Conservation (phyloP, 1,140 invertebrate genomes). For the Cotesia typhae region DNA sequence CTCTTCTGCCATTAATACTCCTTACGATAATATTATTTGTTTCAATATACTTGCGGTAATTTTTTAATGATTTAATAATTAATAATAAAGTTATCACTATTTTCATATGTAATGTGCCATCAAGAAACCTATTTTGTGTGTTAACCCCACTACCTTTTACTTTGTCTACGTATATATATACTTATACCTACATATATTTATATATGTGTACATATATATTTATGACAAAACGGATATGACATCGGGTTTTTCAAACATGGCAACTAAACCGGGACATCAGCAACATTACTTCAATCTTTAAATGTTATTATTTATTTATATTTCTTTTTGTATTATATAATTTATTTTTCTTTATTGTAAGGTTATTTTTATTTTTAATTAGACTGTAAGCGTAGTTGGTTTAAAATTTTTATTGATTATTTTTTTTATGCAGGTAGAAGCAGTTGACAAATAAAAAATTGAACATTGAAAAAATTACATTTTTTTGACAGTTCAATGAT, state of each 20-base stretch:
- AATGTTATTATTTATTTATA: too few relatives aligned
- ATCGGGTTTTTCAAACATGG: slow-evolving; percentile 56
- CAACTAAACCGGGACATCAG: slow-evolving; percentile 31
- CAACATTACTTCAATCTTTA: too few relatives aligned
- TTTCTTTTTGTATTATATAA: too few relatives aligned
- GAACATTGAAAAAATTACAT: too few relatives aligned
- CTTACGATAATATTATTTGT: slow-evolving; percentile 31
- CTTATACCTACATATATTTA: background rate
- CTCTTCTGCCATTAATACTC: slow-evolving; percentile 66
- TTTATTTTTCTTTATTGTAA: too few relatives aligned
- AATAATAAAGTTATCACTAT: slow-evolving; percentile 45
- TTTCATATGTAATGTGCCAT: slow-evolving; percentile 54
- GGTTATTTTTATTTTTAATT: too few relatives aligned
- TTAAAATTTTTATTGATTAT: too few relatives aligned
- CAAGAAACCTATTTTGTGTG: slow-evolving; percentile 61
- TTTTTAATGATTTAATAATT: slow-evolving; percentile 40
- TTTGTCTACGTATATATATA: background rate
- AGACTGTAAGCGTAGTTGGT: too few relatives aligned
- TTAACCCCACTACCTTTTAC: slow-evolving; percentile 48
- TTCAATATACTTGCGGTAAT: slow-evolving; percentile 41
- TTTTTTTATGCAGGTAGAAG: too few relatives aligned
- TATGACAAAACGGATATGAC: slow-evolving; percentile 55
- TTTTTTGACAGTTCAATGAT: too few relatives aligned
- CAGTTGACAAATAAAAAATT: too few relatives aligned
- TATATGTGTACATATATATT: slow-evolving; percentile 14